Conservation (phyloP, 2,113 vertebrate species). For the Scytalopus superciliaris region DNA sequence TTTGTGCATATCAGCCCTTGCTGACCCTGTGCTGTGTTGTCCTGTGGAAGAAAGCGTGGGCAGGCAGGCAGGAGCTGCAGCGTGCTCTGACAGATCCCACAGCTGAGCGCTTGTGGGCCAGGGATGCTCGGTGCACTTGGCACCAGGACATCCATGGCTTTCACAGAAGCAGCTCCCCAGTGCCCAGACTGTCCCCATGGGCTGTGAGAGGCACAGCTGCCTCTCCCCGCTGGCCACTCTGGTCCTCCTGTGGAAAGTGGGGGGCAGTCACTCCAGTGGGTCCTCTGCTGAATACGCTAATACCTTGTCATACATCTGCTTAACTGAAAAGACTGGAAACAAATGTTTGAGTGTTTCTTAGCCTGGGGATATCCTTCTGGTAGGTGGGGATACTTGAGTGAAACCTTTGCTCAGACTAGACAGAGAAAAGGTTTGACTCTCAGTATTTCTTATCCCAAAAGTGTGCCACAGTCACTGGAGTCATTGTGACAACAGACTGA, state of each 20-base stretch:
- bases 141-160: accelerated
- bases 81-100: accelerated
- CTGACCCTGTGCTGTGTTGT: background rate
- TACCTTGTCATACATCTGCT: background rate
- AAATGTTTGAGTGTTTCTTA: background rate
- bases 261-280: accelerated
- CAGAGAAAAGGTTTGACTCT: background rate
- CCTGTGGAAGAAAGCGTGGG: accelerated
- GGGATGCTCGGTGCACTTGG: accelerated
- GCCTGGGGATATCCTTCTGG: background rate
- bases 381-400: background rate
- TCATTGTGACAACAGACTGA: background rate
- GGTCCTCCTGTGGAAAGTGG: accelerated
- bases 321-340: background rate
- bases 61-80: background rate
- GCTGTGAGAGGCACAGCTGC: background rate
- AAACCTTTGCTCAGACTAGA: background rate
- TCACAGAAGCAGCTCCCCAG: background rate
- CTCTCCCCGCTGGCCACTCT: background rate
- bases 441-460: background rate
- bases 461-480: background rate
- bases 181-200: accelerated
- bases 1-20: accelerated
- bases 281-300: background rate
- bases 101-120: accelerated